Evolutionary conservation across 2,797 vertebrate genomes (phyloP), one percentile per base, ranked within the genome.

Genomic region (Threskiornis aethiopicus): DNA sequence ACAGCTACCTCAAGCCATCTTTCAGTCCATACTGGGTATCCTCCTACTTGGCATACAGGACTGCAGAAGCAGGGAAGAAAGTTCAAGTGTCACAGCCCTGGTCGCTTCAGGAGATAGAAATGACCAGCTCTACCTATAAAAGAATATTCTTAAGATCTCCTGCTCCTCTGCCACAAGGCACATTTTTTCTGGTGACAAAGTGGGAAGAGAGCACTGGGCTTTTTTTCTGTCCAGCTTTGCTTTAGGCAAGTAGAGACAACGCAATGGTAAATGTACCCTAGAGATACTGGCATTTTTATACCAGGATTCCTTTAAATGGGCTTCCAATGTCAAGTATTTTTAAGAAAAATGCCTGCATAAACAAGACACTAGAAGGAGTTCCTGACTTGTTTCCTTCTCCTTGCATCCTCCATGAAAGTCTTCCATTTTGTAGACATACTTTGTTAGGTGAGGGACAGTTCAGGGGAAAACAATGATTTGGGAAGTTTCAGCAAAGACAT

Each of bases 21-120:
- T 87, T 82, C 78, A 85, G 54, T 29, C n/a, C 28, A 31, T 22
- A 11, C 13, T 72, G 58, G 9, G 41, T 44, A 58, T 5, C 26
- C 28, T 39, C 20, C 42, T n/a, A 16, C 6, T 17, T 54, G 49
- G n/a, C 13, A 3, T 0, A 20, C 1, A 14, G 19, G 25, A 31
- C 29, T 69, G n/a, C 24, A 92, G 51, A 70, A 70, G 13, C 1
- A 3, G 55, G 28, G 59, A 78, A 52, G 44, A 66, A 87, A 89
- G 71, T 39, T 78, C 59, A 79, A 79, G 39, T 19, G 44, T 73
- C 1, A 3, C 39, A 87, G 47, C 9, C 18, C n/a, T 52, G 37
- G 21, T 57, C 44, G 26, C 28, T 73, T 71, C 26, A 85, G 29
- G 37, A 77, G 35, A 49, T 0, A 51, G n/a, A 87, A 83, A 83